Conservation (phyloP, 1,140 invertebrate genomes). For the Euwallacea fornicatus region DNA sequence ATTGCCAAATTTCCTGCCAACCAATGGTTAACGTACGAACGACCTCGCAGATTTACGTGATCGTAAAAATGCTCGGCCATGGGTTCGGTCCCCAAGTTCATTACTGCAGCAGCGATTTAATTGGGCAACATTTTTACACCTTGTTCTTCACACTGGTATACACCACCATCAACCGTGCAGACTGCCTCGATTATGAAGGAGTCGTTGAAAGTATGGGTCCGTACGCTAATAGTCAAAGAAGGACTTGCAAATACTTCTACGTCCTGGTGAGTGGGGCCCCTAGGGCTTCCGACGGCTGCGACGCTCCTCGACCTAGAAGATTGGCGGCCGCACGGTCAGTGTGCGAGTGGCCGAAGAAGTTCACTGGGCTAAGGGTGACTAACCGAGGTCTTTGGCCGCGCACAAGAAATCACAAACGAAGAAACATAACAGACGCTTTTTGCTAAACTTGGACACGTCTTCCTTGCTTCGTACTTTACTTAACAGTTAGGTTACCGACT, state of each 20-base stretch:
- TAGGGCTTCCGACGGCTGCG: constrained; percentile 24
- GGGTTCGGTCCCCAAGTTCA: constrained; percentile 1
- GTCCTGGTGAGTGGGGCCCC: constrained; percentile 2
- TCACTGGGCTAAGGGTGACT: constrained; percentile 54
- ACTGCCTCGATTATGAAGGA: no score
- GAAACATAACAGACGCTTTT: constrained; percentile 8
- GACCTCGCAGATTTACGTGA: not conserved
- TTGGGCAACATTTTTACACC: constrained; percentile 1
- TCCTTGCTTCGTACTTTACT: not conserved
- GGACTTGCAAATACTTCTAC: not conserved
- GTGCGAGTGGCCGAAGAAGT: constrained; percentile 51
- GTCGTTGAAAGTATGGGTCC: no score
- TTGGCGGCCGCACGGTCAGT: constrained; percentile 47
- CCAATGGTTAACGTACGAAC: not conserved
- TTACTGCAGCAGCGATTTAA: not conserved
- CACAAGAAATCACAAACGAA: constrained; percentile 3
- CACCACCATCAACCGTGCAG: no score
- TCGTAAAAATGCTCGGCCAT: constrained; percentile 19
- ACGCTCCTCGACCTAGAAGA: constrained; percentile 45
- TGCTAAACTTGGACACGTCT: constrained; percentile 11
- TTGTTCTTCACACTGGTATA: no score
- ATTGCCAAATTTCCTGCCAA: constrained; percentile 37
- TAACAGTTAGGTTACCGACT: not conserved
- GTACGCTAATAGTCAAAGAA: no score
- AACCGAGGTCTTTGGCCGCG: constrained; percentile 47